phyloP scores from a whole-genome alignment of 2,797 vertebrate genomes.

The Protosalanx chinensis region DNA sequence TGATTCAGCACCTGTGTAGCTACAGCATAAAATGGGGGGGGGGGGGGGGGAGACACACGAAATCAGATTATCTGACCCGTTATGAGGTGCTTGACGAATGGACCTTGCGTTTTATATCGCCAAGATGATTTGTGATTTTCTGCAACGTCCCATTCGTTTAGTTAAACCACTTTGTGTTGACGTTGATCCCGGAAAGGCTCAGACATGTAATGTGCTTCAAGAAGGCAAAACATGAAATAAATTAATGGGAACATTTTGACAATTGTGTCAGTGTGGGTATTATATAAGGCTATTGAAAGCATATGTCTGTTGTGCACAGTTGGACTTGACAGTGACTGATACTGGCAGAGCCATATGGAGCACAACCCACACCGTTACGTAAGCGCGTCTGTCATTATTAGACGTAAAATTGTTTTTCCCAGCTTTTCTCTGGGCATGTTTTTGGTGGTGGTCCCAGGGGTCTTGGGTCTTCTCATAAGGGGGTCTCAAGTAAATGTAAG shows the following conservation, averaged over 20 bases:
- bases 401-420: not conserved
- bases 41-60: constrained; percentile 24
- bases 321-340: constrained; percentile 29
- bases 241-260: constrained; percentile 40
- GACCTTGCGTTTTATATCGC: constrained; percentile 30
- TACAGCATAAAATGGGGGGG: constrained; percentile 19
- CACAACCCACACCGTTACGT: constrained; percentile 37
- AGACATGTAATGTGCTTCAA: constrained; percentile 34
- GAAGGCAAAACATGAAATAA: constrained; percentile 54
- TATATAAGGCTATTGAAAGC: constrained; percentile 73
- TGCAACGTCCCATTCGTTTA: constrained; percentile 12
- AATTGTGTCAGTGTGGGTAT: constrained; percentile 56
- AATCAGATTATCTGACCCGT: constrained; percentile 20
- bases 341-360: constrained; percentile 36
- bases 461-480: not conserved
- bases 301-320: constrained; percentile 51
- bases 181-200: constrained; percentile 7
- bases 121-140: constrained; percentile 38
- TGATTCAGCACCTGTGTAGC: constrained; percentile 36
- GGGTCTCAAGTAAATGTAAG: no score
- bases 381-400: constrained; percentile 31
- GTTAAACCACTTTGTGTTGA: constrained; percentile 33
- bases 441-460: no score
- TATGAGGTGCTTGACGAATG: constrained; percentile 24
- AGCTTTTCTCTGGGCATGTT: not conserved